A percentile compares a stretch with the other conserved stretches of the same genome.
Evolutionary conservation across 2,888 invertebrate genomes (phyloP).

Genomic region (Automeris io): DNA sequence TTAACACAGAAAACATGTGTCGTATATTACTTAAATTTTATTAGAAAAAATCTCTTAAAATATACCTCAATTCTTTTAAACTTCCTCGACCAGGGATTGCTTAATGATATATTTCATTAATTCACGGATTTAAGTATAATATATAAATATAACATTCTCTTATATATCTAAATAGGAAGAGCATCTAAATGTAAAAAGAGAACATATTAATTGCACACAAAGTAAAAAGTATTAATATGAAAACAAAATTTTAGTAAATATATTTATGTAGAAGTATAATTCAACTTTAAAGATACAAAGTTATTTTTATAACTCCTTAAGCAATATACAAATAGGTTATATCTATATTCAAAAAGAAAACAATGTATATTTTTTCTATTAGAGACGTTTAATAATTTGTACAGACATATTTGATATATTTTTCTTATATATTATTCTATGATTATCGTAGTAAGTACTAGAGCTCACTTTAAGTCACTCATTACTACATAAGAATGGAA

Average conservation of each 20-base stretch:
- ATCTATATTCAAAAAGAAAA: neutral
- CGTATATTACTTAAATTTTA: constrained; percentile 57
- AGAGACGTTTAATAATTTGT: constrained; percentile 18
- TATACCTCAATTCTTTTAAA: constrained; percentile 65
- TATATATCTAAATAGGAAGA: constrained; percentile 67
- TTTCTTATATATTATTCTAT: constrained; percentile 19
- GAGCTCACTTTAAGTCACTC: constrained; percentile 74
- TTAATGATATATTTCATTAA: constrained; percentile 48
- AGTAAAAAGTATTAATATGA: constrained; percentile 51
- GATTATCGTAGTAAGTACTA: constrained; percentile 57
- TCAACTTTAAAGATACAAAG: too few relatives aligned
- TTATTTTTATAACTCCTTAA: too few relatives aligned
- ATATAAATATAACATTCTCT: constrained; percentile 68
- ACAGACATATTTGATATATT: constrained; percentile 13
- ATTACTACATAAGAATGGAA: constrained; percentile 57
- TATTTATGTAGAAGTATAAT: constrained; percentile 6
- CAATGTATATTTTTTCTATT: constrained; percentile 14
- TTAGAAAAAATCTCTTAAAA: constrained; percentile 75
- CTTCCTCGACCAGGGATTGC: constrained; percentile 37
- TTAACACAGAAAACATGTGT: constrained; percentile 67
- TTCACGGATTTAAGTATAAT: constrained; percentile 29
- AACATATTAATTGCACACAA: constrained; percentile 68
- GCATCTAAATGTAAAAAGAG: constrained; percentile 59
- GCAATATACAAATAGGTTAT: too few relatives aligned
- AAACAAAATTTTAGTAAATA: constrained; percentile 26